phyloP scores from a whole-genome alignment of 2,888 invertebrate genomes.

The Eueremaeus valkanovi region DNA sequence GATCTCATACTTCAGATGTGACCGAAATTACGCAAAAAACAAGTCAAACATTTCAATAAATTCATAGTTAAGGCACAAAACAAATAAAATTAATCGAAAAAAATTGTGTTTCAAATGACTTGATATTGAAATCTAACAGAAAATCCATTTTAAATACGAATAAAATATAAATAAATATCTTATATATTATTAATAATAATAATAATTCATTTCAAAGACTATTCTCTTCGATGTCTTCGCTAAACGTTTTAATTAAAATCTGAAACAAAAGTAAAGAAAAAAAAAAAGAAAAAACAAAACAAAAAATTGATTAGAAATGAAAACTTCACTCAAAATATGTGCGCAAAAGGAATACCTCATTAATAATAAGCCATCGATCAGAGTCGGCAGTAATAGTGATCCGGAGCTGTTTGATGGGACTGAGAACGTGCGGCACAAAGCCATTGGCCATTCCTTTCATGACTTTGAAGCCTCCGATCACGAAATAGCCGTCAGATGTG shows the following conservation, averaged over 20 bases:
- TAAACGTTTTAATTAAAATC: slow-evolving; percentile 27
- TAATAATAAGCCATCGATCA: slow-evolving; percentile 83
- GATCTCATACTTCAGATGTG: no score
- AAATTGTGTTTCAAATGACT: not conserved
- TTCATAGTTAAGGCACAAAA: not conserved
- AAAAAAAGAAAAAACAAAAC: not conserved
- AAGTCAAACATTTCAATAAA: no score
- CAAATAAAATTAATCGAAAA: not conserved
- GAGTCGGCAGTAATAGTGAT: slow-evolving; percentile 74
- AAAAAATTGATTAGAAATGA: not conserved
- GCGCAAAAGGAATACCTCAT: slow-evolving; percentile 63
- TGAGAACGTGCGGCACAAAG: slow-evolving; percentile 43
- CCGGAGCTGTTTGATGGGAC: slow-evolving; percentile 64
- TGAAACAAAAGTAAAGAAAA: not conserved
- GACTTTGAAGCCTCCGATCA: slow-evolving; percentile 45
- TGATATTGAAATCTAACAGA: no score
- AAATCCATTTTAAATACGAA: no score
- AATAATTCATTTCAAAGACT: not conserved
- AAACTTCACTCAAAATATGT: not conserved
- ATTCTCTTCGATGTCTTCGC: not conserved
- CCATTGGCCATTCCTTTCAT: slow-evolving; percentile 46
- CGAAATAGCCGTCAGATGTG: slow-evolving; percentile 44
- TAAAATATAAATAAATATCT: not conserved
- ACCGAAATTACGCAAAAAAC: no score
- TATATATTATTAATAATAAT: not conserved